Evolutionary conservation across 2,113 vertebrate species (phyloP), one percentile per base, ranked within the genome.

Genomic region (Erythrocercus mccallii): DNA sequence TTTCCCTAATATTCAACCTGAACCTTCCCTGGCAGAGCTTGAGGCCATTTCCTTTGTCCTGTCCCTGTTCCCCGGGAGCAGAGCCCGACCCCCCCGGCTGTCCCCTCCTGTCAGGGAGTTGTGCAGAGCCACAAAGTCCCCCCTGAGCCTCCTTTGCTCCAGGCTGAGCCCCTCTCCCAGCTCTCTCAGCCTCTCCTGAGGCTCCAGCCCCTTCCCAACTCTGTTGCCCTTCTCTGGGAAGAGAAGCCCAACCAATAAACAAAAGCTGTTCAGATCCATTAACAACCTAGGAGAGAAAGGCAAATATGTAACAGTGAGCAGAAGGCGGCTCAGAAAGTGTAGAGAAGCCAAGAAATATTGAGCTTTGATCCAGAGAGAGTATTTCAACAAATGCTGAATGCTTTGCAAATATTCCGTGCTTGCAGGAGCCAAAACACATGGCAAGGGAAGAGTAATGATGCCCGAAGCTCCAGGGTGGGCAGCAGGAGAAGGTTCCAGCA

Each of bases 311-410:
- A 62, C 91, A 91, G 95, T 1, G 58, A 95, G 94, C 95, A 96
- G 94, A 96, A 95, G 93, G 96, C 91, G 10, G 91, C 77, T 61
- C 62, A 54, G 89, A 82, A 76, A 66, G 65, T 40, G 56, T 44
- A 61, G 74, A 62, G 65, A 23, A 93, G 81, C 87, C 92, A 86
- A 96, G 94, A 96, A 96, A 93, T 68, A 88, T 22, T 81, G 86
- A 62, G 94, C 91, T 94, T 56, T 62, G 73, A 96, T 93, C 94
- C 70, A 90, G 88, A 35, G 81, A 80, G 79, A 68, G 44, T 68
- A 82, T 86, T 74, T 73, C 82, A 80, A 37, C 77, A 79, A 92
- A 93, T 30, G 86, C 37, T 5, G 27, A 70, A 72, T 44, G 76
- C 47, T 56, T 57, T 57, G 86, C 90, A 87, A 88, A 88, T n/a